phyloP scores from a whole-genome alignment of 2,888 invertebrate genomes.

The Dorcus parallelipipedus region DNA sequence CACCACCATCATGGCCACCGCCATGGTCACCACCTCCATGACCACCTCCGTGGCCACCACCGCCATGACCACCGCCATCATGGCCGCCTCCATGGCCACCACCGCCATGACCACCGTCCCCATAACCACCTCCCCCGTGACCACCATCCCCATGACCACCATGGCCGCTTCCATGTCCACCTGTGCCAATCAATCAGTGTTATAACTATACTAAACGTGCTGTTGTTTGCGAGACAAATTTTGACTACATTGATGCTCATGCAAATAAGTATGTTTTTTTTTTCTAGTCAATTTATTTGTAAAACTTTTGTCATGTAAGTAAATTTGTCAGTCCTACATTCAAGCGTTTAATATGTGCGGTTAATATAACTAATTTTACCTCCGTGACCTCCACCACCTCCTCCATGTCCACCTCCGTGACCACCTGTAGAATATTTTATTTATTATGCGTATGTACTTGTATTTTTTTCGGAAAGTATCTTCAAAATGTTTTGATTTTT shows the following conservation, averaged over 20 bases:
- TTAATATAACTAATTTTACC: background rate
- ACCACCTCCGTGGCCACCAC: slow-evolving; percentile 2
- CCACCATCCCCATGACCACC: slow-evolving; percentile 2
- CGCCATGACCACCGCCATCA: background rate
- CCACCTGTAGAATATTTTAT: slow-evolving; percentile 1
- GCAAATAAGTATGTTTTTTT: too few relatives aligned
- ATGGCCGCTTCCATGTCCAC: background rate
- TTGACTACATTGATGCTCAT: too few relatives aligned
- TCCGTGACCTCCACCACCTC: slow-evolving; percentile 4
- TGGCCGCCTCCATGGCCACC: background rate
- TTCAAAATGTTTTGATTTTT: too few relatives aligned
- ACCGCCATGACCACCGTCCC: background rate
- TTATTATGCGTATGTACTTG: background rate
- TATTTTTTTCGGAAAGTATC: too few relatives aligned
- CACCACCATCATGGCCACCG: background rate
- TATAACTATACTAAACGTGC: too few relatives aligned
- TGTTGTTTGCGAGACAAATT: too few relatives aligned
- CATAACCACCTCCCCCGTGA: slow-evolving; percentile 1
- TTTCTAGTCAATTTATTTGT: too few relatives aligned
- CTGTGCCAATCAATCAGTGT: background rate
- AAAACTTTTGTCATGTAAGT: too few relatives aligned
- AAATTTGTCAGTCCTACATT: too few relatives aligned
- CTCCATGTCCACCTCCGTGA: background rate
- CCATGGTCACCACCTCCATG: background rate
- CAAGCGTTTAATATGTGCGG: too few relatives aligned